These are phyloP conservation scores for Cristatella mucedo DNA, from an alignment of 2,888 invertebrate species.

Conservation along the genomic window DNA sequence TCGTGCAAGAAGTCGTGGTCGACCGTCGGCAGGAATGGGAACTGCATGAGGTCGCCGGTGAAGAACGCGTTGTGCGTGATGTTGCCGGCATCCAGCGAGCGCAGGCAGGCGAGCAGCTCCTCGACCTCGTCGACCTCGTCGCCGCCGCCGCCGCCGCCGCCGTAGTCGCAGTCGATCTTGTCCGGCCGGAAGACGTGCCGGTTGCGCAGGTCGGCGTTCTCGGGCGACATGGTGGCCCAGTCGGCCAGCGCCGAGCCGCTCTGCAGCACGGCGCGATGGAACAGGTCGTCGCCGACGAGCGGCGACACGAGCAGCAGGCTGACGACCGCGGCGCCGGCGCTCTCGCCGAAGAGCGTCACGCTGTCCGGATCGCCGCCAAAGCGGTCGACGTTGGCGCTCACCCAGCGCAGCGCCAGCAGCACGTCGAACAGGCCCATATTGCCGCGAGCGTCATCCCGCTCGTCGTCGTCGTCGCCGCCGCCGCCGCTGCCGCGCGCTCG, in stretches of 20 bases:
- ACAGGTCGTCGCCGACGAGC: slow-evolving; percentile 61
- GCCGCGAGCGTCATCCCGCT: slow-evolving; percentile 54
- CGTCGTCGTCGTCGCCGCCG: too few species aligned
- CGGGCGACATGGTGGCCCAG: slow-evolving; percentile 73
- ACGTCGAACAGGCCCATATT: slow-evolving; percentile 93
- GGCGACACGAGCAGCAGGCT: slow-evolving; percentile 62
- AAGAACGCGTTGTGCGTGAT: too few species aligned
- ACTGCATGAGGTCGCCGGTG: slow-evolving; percentile 52
- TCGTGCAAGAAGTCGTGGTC: slow-evolving; percentile 83
- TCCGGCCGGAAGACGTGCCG: too few species aligned
- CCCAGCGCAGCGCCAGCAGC: slow-evolving; percentile 59
- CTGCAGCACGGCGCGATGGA: slow-evolving; percentile 69
- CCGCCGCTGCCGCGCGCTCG: too few species aligned
- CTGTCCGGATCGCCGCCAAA: slow-evolving; percentile 63
- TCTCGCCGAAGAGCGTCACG: slow-evolving; percentile 85
- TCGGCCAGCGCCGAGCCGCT: slow-evolving; percentile 79
- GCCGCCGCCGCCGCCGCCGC: too few species aligned
- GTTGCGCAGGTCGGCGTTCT: too few species aligned
- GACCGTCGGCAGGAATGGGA: slow-evolving; percentile 81
- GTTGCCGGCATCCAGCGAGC: too few species aligned
- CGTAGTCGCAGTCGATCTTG: too few species aligned
- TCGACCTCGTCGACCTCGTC: slow-evolving; percentile 12
- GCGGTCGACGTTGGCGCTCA: slow-evolving; percentile 28
- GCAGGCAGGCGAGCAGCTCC: too few species aligned
- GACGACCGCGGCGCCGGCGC: slow-evolving; percentile 86